A percentile compares a stretch with the other conserved stretches of the same genome.
Conservation (phyloP, 2,888 invertebrate species). For the Tanypteryx hageni region DNA sequence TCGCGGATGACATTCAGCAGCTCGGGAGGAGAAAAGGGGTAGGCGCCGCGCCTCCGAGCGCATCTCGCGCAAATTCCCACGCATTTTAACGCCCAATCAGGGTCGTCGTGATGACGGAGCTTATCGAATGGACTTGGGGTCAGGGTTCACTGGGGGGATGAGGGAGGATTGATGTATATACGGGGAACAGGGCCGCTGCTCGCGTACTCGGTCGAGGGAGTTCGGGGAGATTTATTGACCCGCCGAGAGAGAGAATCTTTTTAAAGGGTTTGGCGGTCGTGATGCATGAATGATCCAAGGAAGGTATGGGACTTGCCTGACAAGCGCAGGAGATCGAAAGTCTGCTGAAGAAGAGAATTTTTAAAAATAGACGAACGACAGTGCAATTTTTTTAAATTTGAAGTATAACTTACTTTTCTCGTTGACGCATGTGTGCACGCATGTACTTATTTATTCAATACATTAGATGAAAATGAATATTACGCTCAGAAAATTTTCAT, state of each 20-base stretch:
- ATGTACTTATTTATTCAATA: no score
- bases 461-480: no score
- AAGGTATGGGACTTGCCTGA: no score
- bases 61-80: neutral
- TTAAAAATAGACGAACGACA: no score
- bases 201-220: neutral
- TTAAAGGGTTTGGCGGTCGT: neutral
- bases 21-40: neutral
- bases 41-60: neutral
- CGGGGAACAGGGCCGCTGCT: neutral
- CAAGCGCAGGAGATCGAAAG: no score
- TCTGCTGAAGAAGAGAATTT: no score
- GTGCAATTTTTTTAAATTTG: no score
- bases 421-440: no score
- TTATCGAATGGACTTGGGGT: neutral
- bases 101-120: neutral
- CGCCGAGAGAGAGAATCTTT: neutral
- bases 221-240: neutral
- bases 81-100: neutral
- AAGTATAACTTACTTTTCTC: no score
- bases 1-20: neutral
- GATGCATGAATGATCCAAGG: neutral
- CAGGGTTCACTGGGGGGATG: slow-evolving; percentile 9
- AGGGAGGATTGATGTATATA: neutral
- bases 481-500: no score